A percentile compares a stretch with the other conserved stretches of the same genome.
Evolutionary conservation across 2,888 invertebrate species (phyloP).

Genomic region (Callyntrura sp.): DNA sequence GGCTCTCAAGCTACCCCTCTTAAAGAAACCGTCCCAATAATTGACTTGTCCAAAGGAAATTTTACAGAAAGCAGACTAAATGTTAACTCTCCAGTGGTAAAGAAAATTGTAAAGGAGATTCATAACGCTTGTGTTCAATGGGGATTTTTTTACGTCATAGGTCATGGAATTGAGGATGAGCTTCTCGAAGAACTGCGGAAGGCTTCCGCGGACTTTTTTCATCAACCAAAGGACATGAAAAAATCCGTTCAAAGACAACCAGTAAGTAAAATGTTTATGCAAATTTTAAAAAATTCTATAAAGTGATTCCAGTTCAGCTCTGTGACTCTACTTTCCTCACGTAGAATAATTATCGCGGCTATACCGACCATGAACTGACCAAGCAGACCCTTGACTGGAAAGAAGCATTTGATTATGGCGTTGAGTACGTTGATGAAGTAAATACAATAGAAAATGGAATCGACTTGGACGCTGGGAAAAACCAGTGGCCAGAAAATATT

Average conservation of each 20-base stretch:
- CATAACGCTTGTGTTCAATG: slow-evolving; percentile 77
- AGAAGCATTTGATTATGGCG: slow-evolving; percentile 75
- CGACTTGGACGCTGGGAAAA: slow-evolving; percentile 72
- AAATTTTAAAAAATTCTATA: not conserved
- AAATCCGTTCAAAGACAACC: slow-evolving; percentile 70
- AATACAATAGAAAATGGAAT: slow-evolving; percentile 53
- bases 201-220: slow-evolving; percentile 74
- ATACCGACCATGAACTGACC: slow-evolving; percentile 75
- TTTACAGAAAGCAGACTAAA: slow-evolving; percentile 44
- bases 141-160: slow-evolving; percentile 82
- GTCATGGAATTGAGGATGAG: slow-evolving; percentile 71
- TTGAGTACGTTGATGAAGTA: slow-evolving; percentile 47
- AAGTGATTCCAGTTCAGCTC: not conserved
- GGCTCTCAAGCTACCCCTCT: slow-evolving; percentile 4
- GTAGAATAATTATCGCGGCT: slow-evolving; percentile 80
- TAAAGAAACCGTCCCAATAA: slow-evolving; percentile 75
- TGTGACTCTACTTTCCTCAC: not conserved
- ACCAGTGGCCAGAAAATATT: slow-evolving; percentile 76
- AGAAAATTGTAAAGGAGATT: slow-evolving; percentile 74
- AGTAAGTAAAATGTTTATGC: slow-evolving; percentile 56
- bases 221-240: slow-evolving; percentile 77
- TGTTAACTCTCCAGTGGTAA: not conserved
- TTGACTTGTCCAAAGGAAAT: slow-evolving; percentile 75
- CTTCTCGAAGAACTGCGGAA: slow-evolving; percentile 68
- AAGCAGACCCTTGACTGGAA: slow-evolving; percentile 78